A percentile compares a stretch with the other conserved stretches of the same genome.
phyloP scores from a whole-genome alignment of 2,888 invertebrate species.

The Limnephilus rhombicus region DNA sequence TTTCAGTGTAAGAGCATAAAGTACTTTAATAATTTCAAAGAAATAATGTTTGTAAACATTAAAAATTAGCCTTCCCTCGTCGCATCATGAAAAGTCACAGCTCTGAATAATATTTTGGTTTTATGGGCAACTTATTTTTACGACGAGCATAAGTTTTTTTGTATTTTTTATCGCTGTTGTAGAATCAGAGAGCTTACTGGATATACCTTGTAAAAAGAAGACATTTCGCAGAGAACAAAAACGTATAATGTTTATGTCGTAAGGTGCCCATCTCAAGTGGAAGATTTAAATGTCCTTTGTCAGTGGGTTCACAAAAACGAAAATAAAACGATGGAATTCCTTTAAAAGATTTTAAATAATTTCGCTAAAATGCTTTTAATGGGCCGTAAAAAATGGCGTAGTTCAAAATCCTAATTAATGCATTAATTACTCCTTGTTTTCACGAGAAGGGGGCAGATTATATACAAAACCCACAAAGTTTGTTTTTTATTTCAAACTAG shows the following conservation, averaged over 20 bases:
- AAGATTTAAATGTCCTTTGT: background rate
- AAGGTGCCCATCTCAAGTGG: background rate
- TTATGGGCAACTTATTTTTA: background rate
- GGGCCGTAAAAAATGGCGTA: background rate
- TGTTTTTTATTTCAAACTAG: background rate
- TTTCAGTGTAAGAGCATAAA: background rate
- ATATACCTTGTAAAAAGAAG: background rate
- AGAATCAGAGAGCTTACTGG: background rate
- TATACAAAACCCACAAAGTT: no score
- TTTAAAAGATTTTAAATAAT: background rate
- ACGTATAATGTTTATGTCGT: background rate
- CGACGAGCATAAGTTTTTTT: background rate
- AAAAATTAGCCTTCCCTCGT: background rate
- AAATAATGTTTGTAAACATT: background rate
- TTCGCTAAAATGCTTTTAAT: background rate
- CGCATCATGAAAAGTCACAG: background rate
- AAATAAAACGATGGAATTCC: background rate
- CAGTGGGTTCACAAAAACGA: background rate
- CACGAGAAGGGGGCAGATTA: no score
- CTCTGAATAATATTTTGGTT: background rate
- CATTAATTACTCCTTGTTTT: no score
- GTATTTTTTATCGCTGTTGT: background rate
- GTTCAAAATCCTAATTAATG: background rate
- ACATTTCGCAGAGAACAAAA: background rate
- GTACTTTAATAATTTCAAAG: background rate